Conservation (phyloP, 2,113 vertebrate genomes). For the Apaloderma vittatum region DNA sequence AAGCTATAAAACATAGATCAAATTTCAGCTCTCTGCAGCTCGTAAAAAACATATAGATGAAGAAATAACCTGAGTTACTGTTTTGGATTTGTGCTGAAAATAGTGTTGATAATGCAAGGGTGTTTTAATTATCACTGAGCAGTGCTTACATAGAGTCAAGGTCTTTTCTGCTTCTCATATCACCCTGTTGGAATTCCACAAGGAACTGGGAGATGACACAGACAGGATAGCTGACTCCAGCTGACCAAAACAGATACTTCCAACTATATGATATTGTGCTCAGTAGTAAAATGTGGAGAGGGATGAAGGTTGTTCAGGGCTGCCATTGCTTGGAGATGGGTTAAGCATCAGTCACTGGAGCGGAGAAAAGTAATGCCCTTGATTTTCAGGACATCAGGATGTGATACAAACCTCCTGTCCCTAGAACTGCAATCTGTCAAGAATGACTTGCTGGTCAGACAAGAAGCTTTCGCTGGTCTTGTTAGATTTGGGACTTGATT, state of each 20-base stretch:
- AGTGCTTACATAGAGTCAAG: neutral
- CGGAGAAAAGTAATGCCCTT: neutral
- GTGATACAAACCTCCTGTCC: neutral
- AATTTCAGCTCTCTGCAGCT: neutral
- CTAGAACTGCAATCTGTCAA: neutral
- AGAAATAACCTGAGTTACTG: neutral
- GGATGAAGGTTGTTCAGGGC: neutral
- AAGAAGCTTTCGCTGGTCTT: neutral
- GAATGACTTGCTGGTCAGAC: neutral
- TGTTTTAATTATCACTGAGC: neutral
- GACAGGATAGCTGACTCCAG: neutral
- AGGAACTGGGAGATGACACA: neutral
- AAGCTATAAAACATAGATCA: neutral
- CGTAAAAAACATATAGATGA: neutral
- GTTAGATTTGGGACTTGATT: neutral
- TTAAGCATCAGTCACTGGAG: neutral
- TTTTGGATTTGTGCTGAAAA: neutral
- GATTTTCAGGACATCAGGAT: neutral
- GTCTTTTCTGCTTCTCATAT: neutral
- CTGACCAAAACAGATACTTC: neutral
- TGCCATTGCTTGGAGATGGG: neutral
- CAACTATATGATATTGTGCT: rapidly evolving
- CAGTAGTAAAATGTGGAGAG: neutral
- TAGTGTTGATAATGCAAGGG: neutral
- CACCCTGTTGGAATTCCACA: neutral